Base-by-base conservation (phyloP, 2,888 invertebrate genomes). In the Heteromurus nitidus region DNA sequence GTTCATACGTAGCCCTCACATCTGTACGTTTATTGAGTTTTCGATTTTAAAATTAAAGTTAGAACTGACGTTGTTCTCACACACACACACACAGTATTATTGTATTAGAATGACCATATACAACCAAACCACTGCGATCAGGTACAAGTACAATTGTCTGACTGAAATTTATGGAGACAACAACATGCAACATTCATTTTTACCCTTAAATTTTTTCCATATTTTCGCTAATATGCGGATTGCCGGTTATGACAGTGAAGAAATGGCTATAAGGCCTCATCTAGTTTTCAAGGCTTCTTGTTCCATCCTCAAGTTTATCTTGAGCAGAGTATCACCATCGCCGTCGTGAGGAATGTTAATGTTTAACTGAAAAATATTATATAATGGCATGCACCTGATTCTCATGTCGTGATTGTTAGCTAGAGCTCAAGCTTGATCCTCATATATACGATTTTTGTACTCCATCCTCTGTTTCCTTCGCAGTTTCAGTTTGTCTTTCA, bases 321-420 rank as follows among this genome's bases (percentile, higher is more conserved):
- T 9, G n/a, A 9, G 9, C 9, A 53, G 53, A 36, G 13, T 36
- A 18, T 26, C 26, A 7, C 31, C 30, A 7, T 64, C 55, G 9
- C 5, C 13, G 44, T 77, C 77, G 69, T 77, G 77, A 77, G 64
- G 77, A 70, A 50, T 77, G 24, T 64, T 58, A 64, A 73, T 60
- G 47, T 47, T 62, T 3, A 64, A 24, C 22, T 22, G 60, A 26
- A 55, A 62, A 58, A 47, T 47, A 22, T 69, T 69, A 69, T 36
- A 55, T 62, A 70, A 50, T 70, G n/a, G 42, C 47, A 42, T 22
- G 7, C 36, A 53, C 58, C 50, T 50, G 58, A 50, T 67, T 26
- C 47, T 16, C 24, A 16, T 55, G 67, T 80, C 80, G 72, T 80
- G 80, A 80, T 72, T 36, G n/a, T n/a, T 62, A n/a, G 28, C 31